phyloP scores from a whole-genome alignment of 2,113 vertebrate species.

The Eptatretus burgeri region DNA sequence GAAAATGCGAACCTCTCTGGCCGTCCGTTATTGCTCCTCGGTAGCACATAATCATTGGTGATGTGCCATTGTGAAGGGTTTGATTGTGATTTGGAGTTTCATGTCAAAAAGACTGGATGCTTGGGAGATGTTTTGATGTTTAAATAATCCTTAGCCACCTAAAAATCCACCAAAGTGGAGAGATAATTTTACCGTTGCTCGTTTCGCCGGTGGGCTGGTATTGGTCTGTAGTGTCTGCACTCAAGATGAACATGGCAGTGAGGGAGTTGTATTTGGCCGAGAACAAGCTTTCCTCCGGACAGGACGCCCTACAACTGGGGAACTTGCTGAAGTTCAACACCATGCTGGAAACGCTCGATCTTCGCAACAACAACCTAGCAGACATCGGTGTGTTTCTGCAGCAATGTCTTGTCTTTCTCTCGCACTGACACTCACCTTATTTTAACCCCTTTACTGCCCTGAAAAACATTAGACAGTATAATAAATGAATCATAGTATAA shows the following conservation, averaged over 20 bases:
- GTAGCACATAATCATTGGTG: constrained; percentile 17
- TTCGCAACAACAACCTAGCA: constrained; percentile 63
- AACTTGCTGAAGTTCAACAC: constrained; percentile 78
- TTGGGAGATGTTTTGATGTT: no score
- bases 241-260: constrained; percentile 85
- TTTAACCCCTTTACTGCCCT: rapidly evolving
- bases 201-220: no score
- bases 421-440: rapidly evolving
- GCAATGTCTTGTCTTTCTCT: no score
- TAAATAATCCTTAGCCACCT: no score
- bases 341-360: constrained; percentile 57
- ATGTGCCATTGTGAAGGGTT: not conserved
- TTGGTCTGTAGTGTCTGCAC: constrained; percentile 17
- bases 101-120: not conserved
- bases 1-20: constrained; percentile 50
- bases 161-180: no score
- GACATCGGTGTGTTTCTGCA: constrained; percentile 33
- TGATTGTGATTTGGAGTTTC: not conserved
- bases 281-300: constrained; percentile 60
- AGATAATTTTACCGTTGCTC: no score
- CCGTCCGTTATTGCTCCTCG: constrained; percentile 57
- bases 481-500: not conserved
- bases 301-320: constrained; percentile 66
- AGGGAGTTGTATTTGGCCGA: constrained; percentile 64
- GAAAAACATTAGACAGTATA: not conserved